Evolutionary conservation across 2,113 vertebrate species (phyloP), one percentile per base, ranked within the genome.

Genomic region (Ophiodon elongatus): DNA sequence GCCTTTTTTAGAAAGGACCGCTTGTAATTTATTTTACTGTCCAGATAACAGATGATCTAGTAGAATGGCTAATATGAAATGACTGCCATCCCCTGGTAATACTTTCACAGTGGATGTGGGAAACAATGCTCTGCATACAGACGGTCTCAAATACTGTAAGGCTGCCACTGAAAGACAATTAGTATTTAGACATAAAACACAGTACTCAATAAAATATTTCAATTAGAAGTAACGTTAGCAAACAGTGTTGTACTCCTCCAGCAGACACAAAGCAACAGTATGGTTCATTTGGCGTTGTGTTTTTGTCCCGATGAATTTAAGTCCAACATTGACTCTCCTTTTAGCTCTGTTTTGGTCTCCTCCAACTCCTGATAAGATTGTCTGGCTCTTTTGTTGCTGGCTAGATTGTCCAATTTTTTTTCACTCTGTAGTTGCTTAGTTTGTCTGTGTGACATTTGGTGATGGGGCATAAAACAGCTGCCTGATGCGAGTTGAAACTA

Each of bases 11-110:
- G 19, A 59, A 57, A 41, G 17, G 27, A 50, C 9, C 60, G 41
- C 21, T 11, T 47, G 64, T 76, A 64, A 80, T 82, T 76, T 45
- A 39, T 77, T 70, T 56, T 47, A 68, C 27, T 11, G 17, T 47
- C 72, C 79, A n/a, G 72, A 77, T 74, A 59, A 87, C 47, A 56
- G 57, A 83, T 73, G 29, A 47, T 73, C 33, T 70, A n/a, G 54
- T 76, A 56, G 17, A 29, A 29, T 64, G 56, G 37, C 19, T n/a
- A 27, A 77, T 72, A 80, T 78, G 14, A 71, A 79, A 85, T 76
- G 64, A 84, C 21, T 65, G 29, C 43, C 65, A 45, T 63, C 41
- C 52, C 41, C 33, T 83, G 67, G 35, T 64, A 45, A 71, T 39
- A 45, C 29, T 71, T 57, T 64, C 39, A 45, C 21, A 43, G 23